phyloP scores from a whole-genome alignment of 2,797 vertebrate species.

The Geotrypetes seraphini region DNA sequence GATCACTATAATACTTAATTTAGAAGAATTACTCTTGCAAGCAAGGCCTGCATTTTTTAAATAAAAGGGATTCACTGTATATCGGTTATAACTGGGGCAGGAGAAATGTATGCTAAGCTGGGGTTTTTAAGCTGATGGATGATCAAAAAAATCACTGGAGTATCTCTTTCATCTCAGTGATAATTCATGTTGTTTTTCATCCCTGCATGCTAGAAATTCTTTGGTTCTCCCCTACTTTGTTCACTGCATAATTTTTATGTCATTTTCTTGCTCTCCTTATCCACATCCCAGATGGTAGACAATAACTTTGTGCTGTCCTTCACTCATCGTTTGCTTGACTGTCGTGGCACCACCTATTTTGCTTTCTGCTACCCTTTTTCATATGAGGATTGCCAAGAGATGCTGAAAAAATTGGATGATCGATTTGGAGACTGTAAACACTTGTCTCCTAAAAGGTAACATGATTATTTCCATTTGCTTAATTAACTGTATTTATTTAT shows the following conservation, averaged over 20 bases:
- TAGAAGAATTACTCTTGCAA: no score
- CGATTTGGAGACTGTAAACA: constrained; percentile 59
- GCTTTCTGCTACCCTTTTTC: constrained; percentile 96
- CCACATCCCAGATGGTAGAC: constrained; percentile 80
- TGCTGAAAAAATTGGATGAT: constrained; percentile 75
- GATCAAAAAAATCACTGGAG: fast-evolving
- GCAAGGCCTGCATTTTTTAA: no score
- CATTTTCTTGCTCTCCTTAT: constrained; percentile 2
- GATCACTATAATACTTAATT: no score
- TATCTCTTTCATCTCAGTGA: no score
- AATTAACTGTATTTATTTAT: no score
- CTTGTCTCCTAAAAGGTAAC: constrained; percentile 70
- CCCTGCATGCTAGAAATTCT: no score
- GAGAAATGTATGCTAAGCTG: fast-evolving
- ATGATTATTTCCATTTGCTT: no score
- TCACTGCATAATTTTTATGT: no score
- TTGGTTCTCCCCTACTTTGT: no score
- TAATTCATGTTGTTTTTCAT: no score
- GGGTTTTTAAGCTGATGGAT: fast-evolving
- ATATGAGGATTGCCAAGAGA: constrained; percentile 85
- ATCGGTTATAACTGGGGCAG: no score
- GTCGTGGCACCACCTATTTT: constrained; percentile 82
- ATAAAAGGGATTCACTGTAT: no score
- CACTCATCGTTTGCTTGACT: constrained; percentile 79
- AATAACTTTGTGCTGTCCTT: constrained; percentile 90